Percentiles rank a stretch among this genome's conserved stretches.
Conservation (phyloP, 2,888 invertebrate species). For the Frankliniella intonsa region DNA sequence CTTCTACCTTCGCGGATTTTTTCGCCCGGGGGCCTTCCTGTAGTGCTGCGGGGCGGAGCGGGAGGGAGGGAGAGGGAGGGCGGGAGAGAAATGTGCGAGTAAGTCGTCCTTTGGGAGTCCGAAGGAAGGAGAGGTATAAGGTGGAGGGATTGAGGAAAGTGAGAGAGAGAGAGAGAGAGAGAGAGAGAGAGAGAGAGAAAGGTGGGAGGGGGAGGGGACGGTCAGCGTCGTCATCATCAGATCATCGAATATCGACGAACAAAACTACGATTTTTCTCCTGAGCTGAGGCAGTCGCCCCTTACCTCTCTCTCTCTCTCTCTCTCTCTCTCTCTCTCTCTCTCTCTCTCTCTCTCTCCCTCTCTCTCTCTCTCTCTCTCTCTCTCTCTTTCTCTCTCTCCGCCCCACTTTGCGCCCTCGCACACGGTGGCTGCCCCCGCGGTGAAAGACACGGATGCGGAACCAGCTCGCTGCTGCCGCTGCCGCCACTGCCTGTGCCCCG, state of each 20-base stretch:
- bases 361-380: constrained; percentile 1
- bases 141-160: too few species aligned
- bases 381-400: neutral
- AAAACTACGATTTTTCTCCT: too few species aligned
- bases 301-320: neutral
- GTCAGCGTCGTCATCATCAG: too few species aligned
- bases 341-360: neutral
- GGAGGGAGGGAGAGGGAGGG: neutral
- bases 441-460: neutral
- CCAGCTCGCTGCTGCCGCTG: neutral
- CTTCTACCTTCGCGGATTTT: neutral
- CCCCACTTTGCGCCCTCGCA: neutral
- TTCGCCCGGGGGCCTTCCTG: neutral
- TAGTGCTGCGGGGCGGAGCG: neutral
- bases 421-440: neutral
- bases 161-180: too few species aligned
- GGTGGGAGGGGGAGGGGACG: too few species aligned
- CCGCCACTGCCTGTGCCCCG: neutral
- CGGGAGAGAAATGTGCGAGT: neutral
- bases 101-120: neutral
- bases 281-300: neutral
- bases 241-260: too few species aligned
- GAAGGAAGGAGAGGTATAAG: too few species aligned
- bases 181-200: too few species aligned
- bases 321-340: neutral